phyloP scores from a whole-genome alignment of 1,140 invertebrate species.

The Camponotus vicinus region DNA sequence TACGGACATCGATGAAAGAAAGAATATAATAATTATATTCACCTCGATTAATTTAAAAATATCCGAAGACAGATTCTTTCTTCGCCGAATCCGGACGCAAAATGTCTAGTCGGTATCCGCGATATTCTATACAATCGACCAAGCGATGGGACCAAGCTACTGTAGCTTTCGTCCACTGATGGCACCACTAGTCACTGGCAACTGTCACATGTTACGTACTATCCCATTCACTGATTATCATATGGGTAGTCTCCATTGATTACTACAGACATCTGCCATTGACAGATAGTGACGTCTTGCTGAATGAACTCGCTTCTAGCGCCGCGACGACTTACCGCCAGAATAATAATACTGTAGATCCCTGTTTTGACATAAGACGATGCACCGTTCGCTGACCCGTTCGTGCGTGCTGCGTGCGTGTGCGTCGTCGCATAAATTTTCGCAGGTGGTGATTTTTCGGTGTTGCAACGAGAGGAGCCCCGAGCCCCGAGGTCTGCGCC shows the following conservation, averaged over 20 bases:
- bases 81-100: not conserved
- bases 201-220: not conserved
- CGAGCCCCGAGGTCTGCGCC: slow-evolving; percentile 32
- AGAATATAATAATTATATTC: not conserved
- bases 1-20: not conserved
- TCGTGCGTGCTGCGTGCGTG: slow-evolving; percentile 56
- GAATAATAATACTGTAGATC: slow-evolving; percentile 50
- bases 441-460: slow-evolving; percentile 78
- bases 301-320: slow-evolving; percentile 24
- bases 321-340: slow-evolving; percentile 4
- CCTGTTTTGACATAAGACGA: slow-evolving; percentile 70
- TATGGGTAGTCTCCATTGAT: not conserved
- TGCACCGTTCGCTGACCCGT: slow-evolving; percentile 5
- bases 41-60: not conserved
- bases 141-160: not conserved
- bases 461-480: slow-evolving; percentile 34
- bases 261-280: no score
- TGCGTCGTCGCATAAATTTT: slow-evolving; percentile 75
- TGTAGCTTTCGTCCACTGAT: not conserved
- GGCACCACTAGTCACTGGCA: slow-evolving; percentile 3
- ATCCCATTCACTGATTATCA: not conserved
- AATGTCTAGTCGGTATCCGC: not conserved
- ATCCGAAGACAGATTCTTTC: not conserved
- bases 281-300: not conserved
- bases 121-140: not conserved